Evolutionary conservation across 92 coral and sea anemone species (phyloP).

Genomic region (Siderastrea radians): DNA sequence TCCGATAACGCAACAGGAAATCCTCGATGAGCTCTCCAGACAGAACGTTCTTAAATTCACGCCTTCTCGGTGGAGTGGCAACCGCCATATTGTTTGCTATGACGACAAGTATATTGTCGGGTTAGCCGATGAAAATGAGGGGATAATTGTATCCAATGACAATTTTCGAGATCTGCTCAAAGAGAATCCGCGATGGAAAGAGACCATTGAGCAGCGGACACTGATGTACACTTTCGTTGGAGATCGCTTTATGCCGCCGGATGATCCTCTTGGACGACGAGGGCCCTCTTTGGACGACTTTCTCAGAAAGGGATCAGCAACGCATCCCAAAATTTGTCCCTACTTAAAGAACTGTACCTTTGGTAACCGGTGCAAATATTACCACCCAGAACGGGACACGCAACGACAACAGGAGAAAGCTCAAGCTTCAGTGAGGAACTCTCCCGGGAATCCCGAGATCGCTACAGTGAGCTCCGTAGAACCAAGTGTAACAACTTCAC

Average conservation of each 20-base stretch:
- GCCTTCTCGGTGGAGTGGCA: slow-evolving; percentile 81
- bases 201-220: slow-evolving; percentile 87
- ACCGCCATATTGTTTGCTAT: slow-evolving; percentile 90
- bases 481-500: neutral
- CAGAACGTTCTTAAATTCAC: slow-evolving; percentile 77
- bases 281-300: slow-evolving; percentile 95
- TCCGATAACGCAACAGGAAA: slow-evolving; percentile 76
- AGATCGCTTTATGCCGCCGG: slow-evolving; percentile 93
- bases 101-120: slow-evolving; percentile 91
- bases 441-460: slow-evolving; percentile 17
- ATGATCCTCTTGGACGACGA: slow-evolving; percentile 93
- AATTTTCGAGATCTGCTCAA: slow-evolving; percentile 83
- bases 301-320: slow-evolving; percentile 83
- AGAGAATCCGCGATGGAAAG: slow-evolving; percentile 87
- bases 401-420: slow-evolving; percentile 47
- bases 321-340: slow-evolving; percentile 91
- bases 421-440: neutral
- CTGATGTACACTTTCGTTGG: slow-evolving; percentile 90
- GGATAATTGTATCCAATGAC: slow-evolving; percentile 97
- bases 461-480: neutral
- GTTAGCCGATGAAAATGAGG: slow-evolving; percentile 77
- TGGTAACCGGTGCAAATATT: slow-evolving; percentile 89
- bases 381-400: slow-evolving; percentile 94
- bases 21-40: slow-evolving; percentile 67
- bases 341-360: slow-evolving; percentile 89